Base-by-base conservation (phyloP, 2,888 invertebrate genomes). In the Drosophila macrothrix region DNA sequence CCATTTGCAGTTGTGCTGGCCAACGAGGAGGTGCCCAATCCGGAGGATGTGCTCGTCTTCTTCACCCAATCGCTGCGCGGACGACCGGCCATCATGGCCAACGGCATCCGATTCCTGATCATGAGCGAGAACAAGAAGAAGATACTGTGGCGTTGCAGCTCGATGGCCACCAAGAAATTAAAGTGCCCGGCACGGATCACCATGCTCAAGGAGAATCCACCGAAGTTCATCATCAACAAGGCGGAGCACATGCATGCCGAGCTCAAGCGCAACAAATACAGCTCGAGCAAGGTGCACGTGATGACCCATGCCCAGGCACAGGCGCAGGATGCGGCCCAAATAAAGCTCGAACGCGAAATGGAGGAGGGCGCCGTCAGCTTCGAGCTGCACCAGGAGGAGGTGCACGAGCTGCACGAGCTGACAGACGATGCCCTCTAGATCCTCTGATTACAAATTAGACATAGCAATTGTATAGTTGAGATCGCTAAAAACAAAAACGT, bases 51-150 rank as follows among this genome's bases (percentile, higher is more conserved):
- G 60, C 77, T 93, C 31, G 91, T 93, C n/a, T 92, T 91, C 76
- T 93, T 93, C 63, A 93, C 93, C 1, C 92, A 93, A 76, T 93
- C 93, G 6, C 76, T 93, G 31, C 91, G 93, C 50, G 93, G 93
- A 14, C 91, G 93, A 5, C 93, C 93, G 0, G 93, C 93, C 14
- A 93, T 93, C n/a, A 92, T 93, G 91, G 93, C 93, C 41, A 93
- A 93, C 67, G 93, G 93, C 64, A 90, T 93, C n/a, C 90, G 93
- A 19, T 93, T 93, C 68, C 86, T 93, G 12, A 90, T 93, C n/a
- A 93, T 93, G 93, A 93, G 93, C 72, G 93, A 93, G 79, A 93
- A 93, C 76, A 92, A 92, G 67, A 93, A 92, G 82, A 93, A 93
- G 82, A 93, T 93, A 6, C 77, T 93, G 31, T 93, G 93, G 93